Evolutionary conservation across 2,888 invertebrate genomes (phyloP), one percentile per base, ranked within the genome.

Genomic region (Amorpha juglandis): DNA sequence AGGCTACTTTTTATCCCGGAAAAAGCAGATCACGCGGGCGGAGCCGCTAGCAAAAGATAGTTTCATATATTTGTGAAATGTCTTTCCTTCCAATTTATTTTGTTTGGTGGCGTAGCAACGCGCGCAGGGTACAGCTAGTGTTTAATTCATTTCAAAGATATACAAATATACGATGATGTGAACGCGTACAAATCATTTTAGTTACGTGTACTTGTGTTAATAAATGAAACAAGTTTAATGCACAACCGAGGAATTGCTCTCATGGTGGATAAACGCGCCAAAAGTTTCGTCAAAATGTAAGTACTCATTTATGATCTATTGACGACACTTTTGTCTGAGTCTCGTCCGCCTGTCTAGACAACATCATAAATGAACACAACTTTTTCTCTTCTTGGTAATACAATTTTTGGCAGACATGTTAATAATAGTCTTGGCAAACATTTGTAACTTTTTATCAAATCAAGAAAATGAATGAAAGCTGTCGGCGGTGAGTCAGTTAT

Each of bases 391-490:
- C 91, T 87, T 85, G 84, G 91, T 91, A 91, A 88, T 89, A 90
- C 84, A 86, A 80, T 83, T 88, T 90, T 91, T 92, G 92, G 91
- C 92, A 92, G 87, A 81, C 78, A 78, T 79, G 78, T 84, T 84
- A 83, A 86, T 83, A 63, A 88, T 85, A 85, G 77, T 86, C 86
- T 91, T 92, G 92, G 91, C 92, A 92, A 87, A 82, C 84, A 82
- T 83, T 81, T 80, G 79, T 80, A 81, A 87, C 84, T 87, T 89
- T 66, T 87, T 87, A 87, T 88, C 83, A 83, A 80, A 83, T 84
- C 83, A 74, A 84, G 84, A 87, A 87, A 90, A 89, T 92, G 91
- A 92, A 92, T 91, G 92, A 91, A 91, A 89, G 87, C 85, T 85
- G 88, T 83, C 86, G 81, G 79, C 74, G 71, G 71, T 87, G 88